A percentile compares a stretch with the other conserved stretches of the same genome.
These are phyloP conservation scores for Ridgeia piscesae DNA, from an alignment of 1,140 invertebrate genomes.

Conservation along the genomic window DNA sequence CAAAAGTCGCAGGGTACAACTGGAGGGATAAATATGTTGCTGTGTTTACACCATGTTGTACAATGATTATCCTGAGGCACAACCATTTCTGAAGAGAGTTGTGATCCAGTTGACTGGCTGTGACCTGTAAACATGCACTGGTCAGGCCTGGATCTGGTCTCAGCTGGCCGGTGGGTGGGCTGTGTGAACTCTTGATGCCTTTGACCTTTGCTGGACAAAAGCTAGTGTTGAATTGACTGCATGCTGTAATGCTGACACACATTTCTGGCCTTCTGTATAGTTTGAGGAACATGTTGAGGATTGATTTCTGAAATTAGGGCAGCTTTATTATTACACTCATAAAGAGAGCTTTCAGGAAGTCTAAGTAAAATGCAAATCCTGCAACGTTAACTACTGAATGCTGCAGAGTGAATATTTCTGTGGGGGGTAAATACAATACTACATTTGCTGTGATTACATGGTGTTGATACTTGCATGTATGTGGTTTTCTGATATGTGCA, in stretches of 20 bases:
- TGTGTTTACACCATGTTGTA: not conserved
- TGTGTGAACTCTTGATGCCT: not conserved
- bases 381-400: no score
- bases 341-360: no score
- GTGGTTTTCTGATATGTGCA: no score
- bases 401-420: no score
- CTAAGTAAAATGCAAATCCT: not conserved
- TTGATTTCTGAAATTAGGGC: no score
- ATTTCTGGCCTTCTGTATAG: not conserved
- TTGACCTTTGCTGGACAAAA: not conserved
- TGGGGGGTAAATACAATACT: no score
- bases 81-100: not conserved
- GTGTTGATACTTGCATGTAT: no score
- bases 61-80: not conserved
- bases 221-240: not conserved
- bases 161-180: not conserved
- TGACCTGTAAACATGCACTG: conserved; percentile 4
- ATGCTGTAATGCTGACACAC: not conserved
- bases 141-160: not conserved
- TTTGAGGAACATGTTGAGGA: not conserved
- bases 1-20: not conserved
- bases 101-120: not conserved
- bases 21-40: not conserved
- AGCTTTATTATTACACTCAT: no score
- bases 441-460: no score